Evolutionary conservation across 2,113 vertebrate genomes (phyloP), one percentile per base, ranked within the genome.

Genomic region (Asarcornis scutulata): DNA sequence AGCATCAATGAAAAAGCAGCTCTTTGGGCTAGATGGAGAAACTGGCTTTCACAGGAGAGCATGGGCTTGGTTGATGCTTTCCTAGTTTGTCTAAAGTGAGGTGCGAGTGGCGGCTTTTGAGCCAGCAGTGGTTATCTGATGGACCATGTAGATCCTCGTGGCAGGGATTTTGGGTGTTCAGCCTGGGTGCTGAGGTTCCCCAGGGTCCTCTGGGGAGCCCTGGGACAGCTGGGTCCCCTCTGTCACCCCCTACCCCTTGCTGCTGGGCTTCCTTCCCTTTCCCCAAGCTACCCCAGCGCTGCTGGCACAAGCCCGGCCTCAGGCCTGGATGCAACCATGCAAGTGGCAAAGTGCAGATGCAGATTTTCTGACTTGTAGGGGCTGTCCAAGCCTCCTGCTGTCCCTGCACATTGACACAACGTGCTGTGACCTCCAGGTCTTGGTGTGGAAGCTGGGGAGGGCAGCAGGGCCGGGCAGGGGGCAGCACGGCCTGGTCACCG

Each of bases 131-230:
- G 21, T 16, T 55, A 16, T 38, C n/a, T 1, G 36, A 23, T 66
- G 42, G 64, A 78, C 26, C 0, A 0, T 4, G 26, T n/a, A 8
- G 32, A 50, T 59, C 34, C 59, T 69, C 0, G 0, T 66, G 48
- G 31, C 46, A 8, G 5, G 31, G 5, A 1, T 5, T 21, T 11
- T 31, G 63, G 17, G 4, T 50, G 89, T 29, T 26, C n/a, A 63
- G 34, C 60, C 60, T 11, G 8, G 23, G 15, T 63, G 34, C 25
- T 38, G 34, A 38, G 23, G 34, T 38, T 26, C 34, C 14, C n/a
- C 23, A 23, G n/a, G 21, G 15, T 36, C 20, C 60, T 9, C 60
- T 9, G 34, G 34, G 59, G 36, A 36, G 34, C 34, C 17, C 23
- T 38, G 34, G 60, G 60, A 38, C 23, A 27, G 9, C 13, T 17